A percentile compares a stretch with the other conserved stretches of the same genome.
These are phyloP conservation scores for Agapornis roseicollis DNA, from an alignment of 2,113 vertebrate species.

Conservation along the genomic window DNA sequence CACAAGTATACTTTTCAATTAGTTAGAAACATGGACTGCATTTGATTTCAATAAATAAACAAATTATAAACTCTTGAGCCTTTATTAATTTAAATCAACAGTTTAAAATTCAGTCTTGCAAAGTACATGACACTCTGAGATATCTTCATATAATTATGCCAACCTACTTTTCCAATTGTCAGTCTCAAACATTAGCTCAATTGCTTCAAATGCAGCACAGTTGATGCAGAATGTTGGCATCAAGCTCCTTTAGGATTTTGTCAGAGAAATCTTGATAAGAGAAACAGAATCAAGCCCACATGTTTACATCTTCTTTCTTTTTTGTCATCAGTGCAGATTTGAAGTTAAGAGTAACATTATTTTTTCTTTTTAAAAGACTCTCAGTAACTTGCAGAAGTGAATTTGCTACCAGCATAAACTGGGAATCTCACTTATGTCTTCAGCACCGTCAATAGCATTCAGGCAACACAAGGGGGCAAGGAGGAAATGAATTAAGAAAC, in stretches of 20 bases:
- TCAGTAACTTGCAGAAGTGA: not conserved
- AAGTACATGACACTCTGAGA: slow-evolving; percentile 50
- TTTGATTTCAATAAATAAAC: slow-evolving; percentile 67
- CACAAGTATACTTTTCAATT: slow-evolving; percentile 66
- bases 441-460: not conserved
- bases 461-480: not conserved
- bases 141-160: slow-evolving; percentile 62
- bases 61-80: slow-evolving; percentile 58
- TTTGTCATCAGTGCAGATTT: not conserved
- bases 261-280: not conserved
- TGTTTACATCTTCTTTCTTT: not conserved
- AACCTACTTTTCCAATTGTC: slow-evolving; percentile 35
- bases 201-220: not conserved
- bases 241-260: not conserved
- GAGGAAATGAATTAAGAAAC: not conserved
- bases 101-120: slow-evolving; percentile 61
- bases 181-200: slow-evolving; percentile 35
- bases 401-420: not conserved
- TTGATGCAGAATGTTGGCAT: not conserved
- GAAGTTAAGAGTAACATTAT: not conserved
- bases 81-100: slow-evolving; percentile 64
- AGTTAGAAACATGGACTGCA: slow-evolving; percentile 65
- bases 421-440: not conserved
- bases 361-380: not conserved
- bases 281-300: not conserved